Conservation (phyloP, 2,888 invertebrate genomes). For the Beris morrisii region DNA sequence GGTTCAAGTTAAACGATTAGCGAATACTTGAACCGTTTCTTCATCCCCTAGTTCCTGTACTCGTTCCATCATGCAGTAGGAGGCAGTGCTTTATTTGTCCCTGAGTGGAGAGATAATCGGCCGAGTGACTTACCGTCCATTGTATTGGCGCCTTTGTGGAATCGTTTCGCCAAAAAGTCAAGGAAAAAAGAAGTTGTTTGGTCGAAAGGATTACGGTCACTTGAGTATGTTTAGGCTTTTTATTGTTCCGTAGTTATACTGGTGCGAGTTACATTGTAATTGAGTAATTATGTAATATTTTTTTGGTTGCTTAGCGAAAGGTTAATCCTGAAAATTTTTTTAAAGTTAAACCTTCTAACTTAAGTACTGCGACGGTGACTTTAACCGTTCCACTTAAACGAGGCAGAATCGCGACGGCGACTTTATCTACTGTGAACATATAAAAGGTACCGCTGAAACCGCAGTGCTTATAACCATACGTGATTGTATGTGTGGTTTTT, state of each 20-base stretch:
- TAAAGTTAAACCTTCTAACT: no score
- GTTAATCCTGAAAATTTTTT: no score
- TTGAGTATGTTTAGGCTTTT: constrained; percentile 16
- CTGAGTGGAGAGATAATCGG: constrained; percentile 23
- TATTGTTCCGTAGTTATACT: background rate
- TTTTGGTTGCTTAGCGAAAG: no score
- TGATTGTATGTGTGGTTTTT: no score
- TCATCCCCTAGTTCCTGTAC: constrained; percentile 17
- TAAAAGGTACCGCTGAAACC: no score
- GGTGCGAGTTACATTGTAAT: no score
- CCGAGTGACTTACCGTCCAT: constrained; percentile 12
- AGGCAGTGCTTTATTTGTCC: constrained; percentile 15
- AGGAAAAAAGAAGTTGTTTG: background rate
- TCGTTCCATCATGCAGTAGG: background rate
- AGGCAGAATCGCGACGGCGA: no score
- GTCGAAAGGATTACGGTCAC: constrained; percentile 19
- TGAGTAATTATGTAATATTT: no score
- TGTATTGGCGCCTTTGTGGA: constrained; percentile 3
- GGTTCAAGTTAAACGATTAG: constrained; percentile 37
- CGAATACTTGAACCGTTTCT: constrained; percentile 36
- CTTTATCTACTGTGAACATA: no score
- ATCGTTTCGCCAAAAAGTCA: constrained; percentile 16
- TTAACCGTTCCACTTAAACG: no score
- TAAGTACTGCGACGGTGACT: no score
- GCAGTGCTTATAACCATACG: no score